Evolutionary conservation across 2,797 vertebrate genomes (phyloP), one percentile per base, ranked within the genome.

Genomic region (Sebastes vulpes): DNA sequence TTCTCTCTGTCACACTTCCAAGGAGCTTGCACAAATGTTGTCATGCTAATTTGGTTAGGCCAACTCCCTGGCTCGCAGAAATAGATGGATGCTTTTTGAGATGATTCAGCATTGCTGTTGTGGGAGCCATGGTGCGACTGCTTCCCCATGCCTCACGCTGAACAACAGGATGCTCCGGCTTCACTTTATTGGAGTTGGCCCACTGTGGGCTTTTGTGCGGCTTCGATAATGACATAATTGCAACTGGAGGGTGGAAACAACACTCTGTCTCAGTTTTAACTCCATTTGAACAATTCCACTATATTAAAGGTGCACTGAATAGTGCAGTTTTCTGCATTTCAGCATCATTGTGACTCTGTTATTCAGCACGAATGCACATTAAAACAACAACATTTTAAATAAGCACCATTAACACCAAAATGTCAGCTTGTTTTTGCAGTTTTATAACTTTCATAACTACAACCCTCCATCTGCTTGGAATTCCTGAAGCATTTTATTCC

Each of bases 1-100:
- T 91, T 83, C 89, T 82, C 87, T 85, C 81, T 91, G 90, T 92
- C 90, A 90, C 83, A 78, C 82, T 89, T 91, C 86, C 89, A 91
- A 87, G 72, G 66, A 80, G 76, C 83, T 75, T 5, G 82, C 88
- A 67, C 80, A 85, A 89, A 87, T 84, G 90, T 82, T 89, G 85
- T 81, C 84, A 78, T 74, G 89, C 85, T 92, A 87, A 91, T 91
- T 93, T 77, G 25, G 86, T 89, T 86, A 84, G 89, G 74, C 82
- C 80, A 69, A 81, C 85, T 89, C 78, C 82, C 74, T 78, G 84
- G 84, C 81, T 75, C 38, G 72, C 80, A 74, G 77, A 82, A 77
- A 82, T 57, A 87, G 84, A 90, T 66, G 82, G 84, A 89, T 72
- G 84, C 46, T 9, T 87, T 90, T 74, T 12, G 21, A 67, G 82